Evolutionary conservation across 1,140 invertebrate genomes (phyloP), one percentile per base, ranked within the genome.

Genomic region (Oedothorax gibbosus): DNA sequence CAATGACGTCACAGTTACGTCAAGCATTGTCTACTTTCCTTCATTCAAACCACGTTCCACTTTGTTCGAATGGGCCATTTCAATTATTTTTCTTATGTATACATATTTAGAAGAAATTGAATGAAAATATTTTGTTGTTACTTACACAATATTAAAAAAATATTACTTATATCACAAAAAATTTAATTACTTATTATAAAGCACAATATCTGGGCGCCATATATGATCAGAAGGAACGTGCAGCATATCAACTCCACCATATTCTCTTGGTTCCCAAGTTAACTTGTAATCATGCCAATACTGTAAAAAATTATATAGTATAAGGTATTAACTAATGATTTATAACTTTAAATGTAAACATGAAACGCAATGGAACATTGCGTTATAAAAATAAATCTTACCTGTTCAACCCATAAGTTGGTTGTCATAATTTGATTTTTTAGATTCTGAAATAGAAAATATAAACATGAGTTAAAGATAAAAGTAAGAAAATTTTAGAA

Each of bases 401-500:
- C 95, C 95, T 96, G 95, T 90, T 96, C 94, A 14, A 97, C 95
- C 96, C 96, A 97, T 21, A 97, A 92, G 89, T 97, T 97, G 14
- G 96, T 97, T 83, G 96, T 97, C 95, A 97, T 96, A 87, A 96
- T 96, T 90, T 96, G 95, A 89, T 95, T 96, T 91, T 96, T 97
- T 91, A 97, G 92, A 92, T 97, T 96, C 96, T 97, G 94, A 87
- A 85, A 85, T 18, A 68, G 20, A 71, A 66, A 76, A 65, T 20
- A n/a, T 54, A 53, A 77, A 20, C 9, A 77, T 71, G 8, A 66
- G 18, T 66, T 21, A 7, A 66, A 11, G n/a, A 66, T 66, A 6
- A 62, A 62, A 62, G n/a, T n/a, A n/a, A 62, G 3, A 35, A 35
- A 1, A 35, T 35, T 35, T 35, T 35, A 35, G 35, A 35, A 35